phyloP scores from a whole-genome alignment of 2,888 invertebrate genomes.

The Pocota personata region DNA sequence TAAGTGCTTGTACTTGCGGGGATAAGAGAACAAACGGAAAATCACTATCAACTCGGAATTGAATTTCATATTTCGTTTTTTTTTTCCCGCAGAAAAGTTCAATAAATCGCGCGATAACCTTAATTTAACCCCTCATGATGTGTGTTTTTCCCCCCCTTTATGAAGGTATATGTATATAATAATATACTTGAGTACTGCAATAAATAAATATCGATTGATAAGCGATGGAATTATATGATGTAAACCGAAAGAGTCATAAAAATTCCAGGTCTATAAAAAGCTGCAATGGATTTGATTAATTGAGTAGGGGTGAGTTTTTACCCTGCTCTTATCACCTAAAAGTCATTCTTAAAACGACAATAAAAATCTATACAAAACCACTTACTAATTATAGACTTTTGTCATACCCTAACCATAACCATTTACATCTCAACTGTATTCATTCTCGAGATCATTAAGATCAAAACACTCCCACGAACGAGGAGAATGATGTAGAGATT shows the following conservation, averaged over 20 bases:
- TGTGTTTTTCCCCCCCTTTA: not conserved
- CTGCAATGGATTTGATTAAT: no score
- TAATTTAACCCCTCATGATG: slow-evolving; percentile 24
- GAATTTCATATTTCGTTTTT: slow-evolving; percentile 4
- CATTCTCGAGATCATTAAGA: not conserved
- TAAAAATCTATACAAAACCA: no score
- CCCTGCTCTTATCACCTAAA: not conserved
- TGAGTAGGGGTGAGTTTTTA: not conserved
- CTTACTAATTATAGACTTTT: not conserved
- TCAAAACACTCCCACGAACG: not conserved
- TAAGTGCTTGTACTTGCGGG: not conserved
- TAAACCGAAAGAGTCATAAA: not conserved
- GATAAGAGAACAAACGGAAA: slow-evolving; percentile 6
- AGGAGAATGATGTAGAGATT: not conserved
- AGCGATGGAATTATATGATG: not conserved
- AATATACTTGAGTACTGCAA: not conserved
- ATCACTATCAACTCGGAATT: slow-evolving; percentile 52
- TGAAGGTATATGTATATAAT: not conserved
- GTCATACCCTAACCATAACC: no score
- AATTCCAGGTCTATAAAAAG: not conserved
- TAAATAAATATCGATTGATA: slow-evolving; percentile 10
- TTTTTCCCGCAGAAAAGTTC: slow-evolving; percentile 47
- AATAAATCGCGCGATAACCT: slow-evolving; percentile 60
- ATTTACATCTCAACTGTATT: not conserved
- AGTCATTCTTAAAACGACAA: no score